phyloP scores from a whole-genome alignment of 2,113 vertebrate species.

The Bungarus multicinctus region DNA sequence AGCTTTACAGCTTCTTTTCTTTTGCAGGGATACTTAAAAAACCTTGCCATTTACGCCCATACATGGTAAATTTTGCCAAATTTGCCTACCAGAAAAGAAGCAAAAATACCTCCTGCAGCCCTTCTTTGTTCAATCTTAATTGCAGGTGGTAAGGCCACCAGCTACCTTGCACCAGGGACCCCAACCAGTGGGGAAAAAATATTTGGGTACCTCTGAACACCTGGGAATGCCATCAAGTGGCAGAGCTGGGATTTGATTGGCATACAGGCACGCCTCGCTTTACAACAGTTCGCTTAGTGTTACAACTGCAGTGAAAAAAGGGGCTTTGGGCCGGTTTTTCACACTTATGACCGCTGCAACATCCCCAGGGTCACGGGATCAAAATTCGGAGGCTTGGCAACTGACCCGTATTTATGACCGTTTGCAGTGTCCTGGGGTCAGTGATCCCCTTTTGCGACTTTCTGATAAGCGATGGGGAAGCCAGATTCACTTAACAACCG shows the following conservation, averaged over 20 bases:
- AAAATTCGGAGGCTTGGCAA: not conserved
- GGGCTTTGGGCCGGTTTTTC: not conserved
- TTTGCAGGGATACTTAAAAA: not conserved
- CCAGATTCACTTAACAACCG: not conserved
- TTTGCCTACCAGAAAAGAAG: not conserved
- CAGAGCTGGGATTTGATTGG: not conserved
- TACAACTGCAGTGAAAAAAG: not conserved
- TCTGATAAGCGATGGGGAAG: not conserved
- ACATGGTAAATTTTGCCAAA: not conserved
- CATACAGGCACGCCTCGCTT: not conserved
- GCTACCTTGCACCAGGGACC: not conserved
- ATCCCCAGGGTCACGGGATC: not conserved
- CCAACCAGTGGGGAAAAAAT: not conserved
- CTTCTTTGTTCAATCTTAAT: not conserved
- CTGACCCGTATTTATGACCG: not conserved
- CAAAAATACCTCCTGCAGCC: not conserved
- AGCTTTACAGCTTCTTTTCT: not conserved
- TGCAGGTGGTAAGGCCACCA: not conserved
- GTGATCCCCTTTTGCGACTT: not conserved
- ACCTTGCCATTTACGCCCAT: not conserved
- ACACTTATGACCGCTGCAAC: not conserved
- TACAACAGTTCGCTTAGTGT: not conserved
- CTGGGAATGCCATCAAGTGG: not conserved
- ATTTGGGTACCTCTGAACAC: not conserved
- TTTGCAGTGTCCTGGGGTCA: not conserved